These are phyloP conservation scores for Drosophila anomalata DNA, from an alignment of 2,888 invertebrate genomes.

Conservation along the genomic window DNA sequence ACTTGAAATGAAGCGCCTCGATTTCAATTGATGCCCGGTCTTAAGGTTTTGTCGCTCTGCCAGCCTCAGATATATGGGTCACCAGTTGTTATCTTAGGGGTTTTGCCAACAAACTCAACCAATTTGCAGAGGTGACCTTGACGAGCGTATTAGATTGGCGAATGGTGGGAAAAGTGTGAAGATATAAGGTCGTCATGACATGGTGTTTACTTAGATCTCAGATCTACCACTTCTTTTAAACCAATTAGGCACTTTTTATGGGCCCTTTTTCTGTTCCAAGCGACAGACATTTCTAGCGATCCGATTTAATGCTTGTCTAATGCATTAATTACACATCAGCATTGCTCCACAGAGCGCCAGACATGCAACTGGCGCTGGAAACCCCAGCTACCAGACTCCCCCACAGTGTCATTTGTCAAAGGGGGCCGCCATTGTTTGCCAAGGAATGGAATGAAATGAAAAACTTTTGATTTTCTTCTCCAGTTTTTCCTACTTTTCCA, in stretches of 20 bases:
- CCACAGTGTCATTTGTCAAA: constrained; percentile 60
- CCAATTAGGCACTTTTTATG: constrained; percentile 8
- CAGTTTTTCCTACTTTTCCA: constrained; percentile 23
- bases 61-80: constrained; percentile 59
- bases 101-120: constrained; percentile 12
- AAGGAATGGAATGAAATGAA: constrained; percentile 48
- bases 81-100: constrained; percentile 26
- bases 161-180: constrained; percentile 39
- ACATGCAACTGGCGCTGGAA: constrained; percentile 61
- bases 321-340: constrained; percentile 70
- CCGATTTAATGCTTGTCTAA: constrained; percentile 50
- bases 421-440: constrained; percentile 57
- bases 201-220: neutral
- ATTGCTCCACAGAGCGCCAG: constrained; percentile 51
- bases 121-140: constrained; percentile 53
- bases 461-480: constrained; percentile 44
- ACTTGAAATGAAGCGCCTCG: constrained; percentile 63
- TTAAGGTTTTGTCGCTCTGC: constrained; percentile 45
- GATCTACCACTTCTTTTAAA: neutral
- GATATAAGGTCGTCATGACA: constrained; percentile 25
- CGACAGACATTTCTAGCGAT: constrained; percentile 50
- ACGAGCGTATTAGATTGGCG: constrained; percentile 16
- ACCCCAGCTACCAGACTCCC: neutral
- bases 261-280: constrained; percentile 4
- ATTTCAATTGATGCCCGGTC: constrained; percentile 62